These are phyloP conservation scores for Trachops cirrhosus DNA, from an alignment of 2,797 vertebrate genomes.

Conservation along the genomic window DNA sequence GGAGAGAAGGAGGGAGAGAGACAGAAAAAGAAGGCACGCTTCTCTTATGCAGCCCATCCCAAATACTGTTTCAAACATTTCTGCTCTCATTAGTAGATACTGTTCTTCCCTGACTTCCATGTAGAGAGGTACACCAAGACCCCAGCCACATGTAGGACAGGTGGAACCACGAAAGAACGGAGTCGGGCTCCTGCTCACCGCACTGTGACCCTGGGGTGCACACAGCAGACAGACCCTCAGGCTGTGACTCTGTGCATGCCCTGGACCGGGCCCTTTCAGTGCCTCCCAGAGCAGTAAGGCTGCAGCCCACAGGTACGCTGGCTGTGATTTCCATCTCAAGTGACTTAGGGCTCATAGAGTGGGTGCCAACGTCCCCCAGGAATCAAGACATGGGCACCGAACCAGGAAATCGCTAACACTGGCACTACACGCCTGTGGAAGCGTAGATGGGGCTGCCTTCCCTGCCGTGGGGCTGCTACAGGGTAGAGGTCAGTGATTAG, in stretches of 20 bases:
- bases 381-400: neutral
- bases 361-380: neutral
- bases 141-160: neutral
- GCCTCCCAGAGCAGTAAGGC: neutral
- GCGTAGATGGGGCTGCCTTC: neutral
- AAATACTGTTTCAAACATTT: neutral
- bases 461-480: neutral
- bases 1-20: neutral
- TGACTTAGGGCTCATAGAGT: neutral
- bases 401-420: neutral
- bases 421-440: neutral
- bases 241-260: neutral
- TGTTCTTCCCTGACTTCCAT: neutral
- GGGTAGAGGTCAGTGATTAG: neutral
- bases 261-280: rapidly evolving
- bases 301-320: rapidly evolving
- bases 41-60: neutral
- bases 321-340: neutral
- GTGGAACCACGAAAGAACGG: neutral
- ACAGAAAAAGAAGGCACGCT: neutral
- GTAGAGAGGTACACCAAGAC: neutral
- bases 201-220: neutral
- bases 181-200: neutral
- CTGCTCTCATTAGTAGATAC: neutral
- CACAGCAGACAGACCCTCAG: no score